A percentile compares a stretch with the other conserved stretches of the same genome.
phyloP scores from a whole-genome alignment of 1,140 invertebrate species.

The Stenopsyche tienmushanensis region DNA sequence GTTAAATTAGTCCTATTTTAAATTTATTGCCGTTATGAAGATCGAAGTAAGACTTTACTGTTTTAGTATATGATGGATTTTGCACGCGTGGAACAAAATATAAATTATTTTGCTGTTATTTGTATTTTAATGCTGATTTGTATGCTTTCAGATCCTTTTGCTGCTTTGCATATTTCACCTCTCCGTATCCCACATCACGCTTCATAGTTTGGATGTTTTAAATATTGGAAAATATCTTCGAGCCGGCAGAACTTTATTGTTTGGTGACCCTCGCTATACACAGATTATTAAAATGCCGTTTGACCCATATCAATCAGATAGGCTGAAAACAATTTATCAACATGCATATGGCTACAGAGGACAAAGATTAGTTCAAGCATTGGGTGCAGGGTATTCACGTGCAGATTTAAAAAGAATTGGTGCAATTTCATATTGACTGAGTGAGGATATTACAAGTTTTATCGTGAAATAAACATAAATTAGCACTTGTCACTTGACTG shows the following conservation, averaged over 20 bases:
- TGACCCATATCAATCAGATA: constrained; percentile 36
- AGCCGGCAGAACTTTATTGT: constrained; percentile 18
- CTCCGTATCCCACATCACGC: constrained; percentile 8
- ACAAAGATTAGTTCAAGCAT: constrained; percentile 36
- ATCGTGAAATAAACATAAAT: too few species aligned
- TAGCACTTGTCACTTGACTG: too few species aligned
- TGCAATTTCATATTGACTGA: constrained; percentile 33
- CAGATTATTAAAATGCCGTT: constrained; percentile 26
- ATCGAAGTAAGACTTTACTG: too few species aligned
- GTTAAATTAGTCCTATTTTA: too few species aligned
- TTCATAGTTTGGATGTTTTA: constrained; percentile 28
- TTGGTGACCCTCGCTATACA: constrained; percentile 29
- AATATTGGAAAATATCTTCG: constrained; percentile 28
- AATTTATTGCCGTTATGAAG: too few species aligned
- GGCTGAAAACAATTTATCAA: constrained; percentile 27
- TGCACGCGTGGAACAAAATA: too few species aligned
- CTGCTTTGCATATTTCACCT: constrained; percentile 10
- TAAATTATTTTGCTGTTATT: too few species aligned
- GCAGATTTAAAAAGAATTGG: constrained; percentile 32
- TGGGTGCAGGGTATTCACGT: constrained; percentile 36
- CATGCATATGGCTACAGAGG: constrained; percentile 34
- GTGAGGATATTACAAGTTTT: too few species aligned
- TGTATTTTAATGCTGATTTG: background rate
- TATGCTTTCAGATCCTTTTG: constrained; percentile 25
- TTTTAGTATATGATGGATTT: too few species aligned